A percentile compares a stretch with the other conserved stretches of the same genome.
Evolutionary conservation across 2,888 invertebrate species (phyloP).

Genomic region (Dynastes maya): DNA sequence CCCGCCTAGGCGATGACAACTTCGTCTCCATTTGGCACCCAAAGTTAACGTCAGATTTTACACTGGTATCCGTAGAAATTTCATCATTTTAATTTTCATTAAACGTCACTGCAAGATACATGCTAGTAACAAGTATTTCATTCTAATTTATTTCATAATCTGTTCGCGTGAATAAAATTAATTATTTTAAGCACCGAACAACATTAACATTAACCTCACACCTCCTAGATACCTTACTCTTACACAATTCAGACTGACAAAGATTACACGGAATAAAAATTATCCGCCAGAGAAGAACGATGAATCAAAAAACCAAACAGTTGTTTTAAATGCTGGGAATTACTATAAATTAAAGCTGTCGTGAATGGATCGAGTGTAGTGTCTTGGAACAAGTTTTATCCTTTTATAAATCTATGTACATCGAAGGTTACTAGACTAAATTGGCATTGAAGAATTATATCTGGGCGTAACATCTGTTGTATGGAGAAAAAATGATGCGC

Average conservation of each 20-base stretch:
- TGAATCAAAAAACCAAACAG: not conserved
- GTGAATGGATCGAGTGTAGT: constrained; percentile 8
- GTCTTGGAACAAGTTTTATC: not conserved
- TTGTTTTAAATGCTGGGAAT: constrained; percentile 1
- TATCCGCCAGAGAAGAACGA: too few relatives aligned
- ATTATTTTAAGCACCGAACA: too few relatives aligned
- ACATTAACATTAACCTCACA: too few relatives aligned
- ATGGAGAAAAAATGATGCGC: constrained; percentile 1
- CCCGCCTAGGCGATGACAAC: not conserved
- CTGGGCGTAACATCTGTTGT: not conserved
- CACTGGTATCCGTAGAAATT: too few relatives aligned
- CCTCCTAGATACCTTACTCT: too few relatives aligned
- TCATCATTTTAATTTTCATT: too few relatives aligned
- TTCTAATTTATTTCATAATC: too few relatives aligned
- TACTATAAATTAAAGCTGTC: constrained; percentile 9
- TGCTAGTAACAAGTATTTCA: too few relatives aligned
- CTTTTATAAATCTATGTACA: constrained; percentile 6
- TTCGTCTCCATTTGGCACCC: not conserved
- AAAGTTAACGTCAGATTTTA: not conserved
- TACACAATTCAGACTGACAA: too few relatives aligned
- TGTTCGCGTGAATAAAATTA: too few relatives aligned
- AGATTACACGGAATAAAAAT: too few relatives aligned
- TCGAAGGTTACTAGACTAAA: constrained; percentile 9
- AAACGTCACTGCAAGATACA: too few relatives aligned
- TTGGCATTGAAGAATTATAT: constrained; percentile 27